phyloP scores from a whole-genome alignment of 2,888 invertebrate species.

The Seira sanloemensis region DNA sequence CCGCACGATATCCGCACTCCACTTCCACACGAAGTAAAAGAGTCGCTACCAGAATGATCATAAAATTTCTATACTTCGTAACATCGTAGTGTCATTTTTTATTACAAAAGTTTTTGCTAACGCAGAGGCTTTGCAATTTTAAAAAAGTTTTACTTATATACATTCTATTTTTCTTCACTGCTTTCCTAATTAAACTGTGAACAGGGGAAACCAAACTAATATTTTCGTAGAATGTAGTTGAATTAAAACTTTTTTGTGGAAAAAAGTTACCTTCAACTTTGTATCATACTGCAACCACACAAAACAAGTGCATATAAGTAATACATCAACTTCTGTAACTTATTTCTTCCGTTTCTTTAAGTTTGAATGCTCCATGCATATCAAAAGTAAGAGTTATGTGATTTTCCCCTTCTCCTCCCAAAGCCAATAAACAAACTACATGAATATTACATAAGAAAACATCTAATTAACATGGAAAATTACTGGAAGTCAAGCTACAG shows the following conservation, averaged over 20 bases:
- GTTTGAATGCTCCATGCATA: neutral
- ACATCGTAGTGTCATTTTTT: neutral
- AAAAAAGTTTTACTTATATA: neutral
- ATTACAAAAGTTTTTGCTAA: neutral
- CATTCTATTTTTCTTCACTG: neutral
- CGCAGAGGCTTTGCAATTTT: neutral
- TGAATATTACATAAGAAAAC: neutral
- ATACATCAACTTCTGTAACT: neutral
- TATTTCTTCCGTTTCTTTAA: neutral
- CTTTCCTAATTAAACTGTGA: neutral
- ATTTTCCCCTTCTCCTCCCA: no score
- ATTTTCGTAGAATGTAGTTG: neutral
- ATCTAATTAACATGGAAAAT: slow-evolving; percentile 3
- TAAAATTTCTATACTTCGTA: neutral
- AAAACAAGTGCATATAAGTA: neutral
- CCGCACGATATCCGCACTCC: no score
- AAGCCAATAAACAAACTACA: neutral
- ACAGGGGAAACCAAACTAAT: neutral
- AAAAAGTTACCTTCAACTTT: neutral
- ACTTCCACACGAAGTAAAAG: neutral
- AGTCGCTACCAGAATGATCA: neutral
- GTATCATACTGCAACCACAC: neutral
- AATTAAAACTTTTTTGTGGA: neutral
- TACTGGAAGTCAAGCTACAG: neutral
- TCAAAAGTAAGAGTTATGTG: neutral